phyloP scores from a whole-genome alignment of 2,113 vertebrate species.

The Apus apus region DNA sequence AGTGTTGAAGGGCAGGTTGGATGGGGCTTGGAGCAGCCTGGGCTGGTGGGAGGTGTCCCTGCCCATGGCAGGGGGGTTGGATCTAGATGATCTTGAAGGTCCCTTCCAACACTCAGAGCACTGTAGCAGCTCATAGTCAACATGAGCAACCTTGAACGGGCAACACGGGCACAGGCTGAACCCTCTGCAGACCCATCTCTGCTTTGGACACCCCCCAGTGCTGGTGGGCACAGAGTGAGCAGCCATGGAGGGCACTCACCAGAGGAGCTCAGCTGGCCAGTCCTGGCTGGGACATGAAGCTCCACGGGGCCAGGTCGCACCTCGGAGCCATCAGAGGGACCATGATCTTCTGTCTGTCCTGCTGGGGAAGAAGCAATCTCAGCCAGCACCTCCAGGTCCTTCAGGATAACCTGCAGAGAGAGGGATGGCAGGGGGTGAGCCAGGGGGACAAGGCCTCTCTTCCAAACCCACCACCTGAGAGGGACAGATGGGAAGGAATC shows the following conservation, averaged over 20 bases:
- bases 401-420: slow-evolving; percentile 88
- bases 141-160: neutral
- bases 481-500: neutral
- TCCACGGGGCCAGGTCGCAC: slow-evolving; percentile 68
- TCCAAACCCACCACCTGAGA: neutral
- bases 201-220: neutral
- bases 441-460: neutral
- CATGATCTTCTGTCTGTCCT: slow-evolving; percentile 83
- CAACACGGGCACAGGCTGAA: neutral
- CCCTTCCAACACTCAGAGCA: neutral
- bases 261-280: slow-evolving; percentile 65
- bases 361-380: slow-evolving; percentile 98
- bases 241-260: slow-evolving; percentile 55
- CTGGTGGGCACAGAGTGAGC: accelerated
- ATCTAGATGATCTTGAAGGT: neutral
- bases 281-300: slow-evolving; percentile 82
- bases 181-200: neutral
- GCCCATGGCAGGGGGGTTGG: too few species aligned
- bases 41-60: too few species aligned
- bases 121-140: accelerated
- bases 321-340: slow-evolving; percentile 72
- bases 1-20: too few species aligned
- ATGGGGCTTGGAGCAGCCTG: too few species aligned
- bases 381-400: slow-evolving; percentile 95
- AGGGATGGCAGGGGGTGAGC: neutral